Base-by-base conservation (phyloP, 2,888 invertebrate species). In the Steromphala cineraria region DNA sequence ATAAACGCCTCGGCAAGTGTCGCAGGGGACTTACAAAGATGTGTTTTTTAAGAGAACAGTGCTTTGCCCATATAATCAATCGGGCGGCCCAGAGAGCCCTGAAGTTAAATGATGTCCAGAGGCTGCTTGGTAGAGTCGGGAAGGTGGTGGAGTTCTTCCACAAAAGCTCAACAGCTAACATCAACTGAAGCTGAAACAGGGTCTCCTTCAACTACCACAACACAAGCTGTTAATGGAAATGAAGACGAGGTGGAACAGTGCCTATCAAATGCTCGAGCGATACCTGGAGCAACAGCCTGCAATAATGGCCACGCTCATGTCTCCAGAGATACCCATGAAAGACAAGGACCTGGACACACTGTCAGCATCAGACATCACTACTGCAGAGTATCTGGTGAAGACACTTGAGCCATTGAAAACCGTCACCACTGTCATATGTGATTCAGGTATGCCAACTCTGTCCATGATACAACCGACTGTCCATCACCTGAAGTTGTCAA, bases 221-320 rank as follows among this genome's bases (percentile, higher is more conserved):
- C 76, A 56, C 46, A 53, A 76, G 31, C 67, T 80, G 15, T 13
- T 80, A 15, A 31, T n/a, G n/a, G 75, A 80, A 53, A 53, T 80
- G 40, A 19, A 36, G n/a, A 80, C 80, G 21, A n/a, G 67, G 17
- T 80, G 80, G 80, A 80, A 80, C 53, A 62, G 62, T 21, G 52
- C 62, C 17, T 80, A 62, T 28, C 56, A 83, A 2, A 84, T 82
- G 83, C 28, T 82, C 4, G 55, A 77, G 24, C 28, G 83, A 19
- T 84, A 62, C 36, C 46, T 84, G n/a, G 80, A 83, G 31, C 83
- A 82, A 28, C 83, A 83, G n/a, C 40, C 81, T 5, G 81, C 83
- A 36, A 74, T 84, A n/a, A 53, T 79, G 40, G 80, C 84, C 21
- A 28, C 78, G 10, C 75, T 82, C 40, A 62, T 71, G 36, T 55